phyloP scores from a whole-genome alignment of 2,113 vertebrate genomes.

The Odontesthes bonariensis region DNA sequence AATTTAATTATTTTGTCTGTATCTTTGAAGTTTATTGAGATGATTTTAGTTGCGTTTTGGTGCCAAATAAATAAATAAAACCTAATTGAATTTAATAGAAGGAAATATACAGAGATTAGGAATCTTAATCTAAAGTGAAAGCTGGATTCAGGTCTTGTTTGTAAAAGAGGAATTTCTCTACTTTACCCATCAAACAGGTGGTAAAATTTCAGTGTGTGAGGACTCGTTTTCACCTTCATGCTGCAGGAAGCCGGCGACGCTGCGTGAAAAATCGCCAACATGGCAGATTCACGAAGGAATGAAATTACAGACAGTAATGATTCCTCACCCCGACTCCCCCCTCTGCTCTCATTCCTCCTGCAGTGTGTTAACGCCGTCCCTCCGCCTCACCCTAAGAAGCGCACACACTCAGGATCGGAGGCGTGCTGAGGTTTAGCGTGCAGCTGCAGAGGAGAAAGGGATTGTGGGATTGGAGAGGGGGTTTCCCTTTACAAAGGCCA shows the following conservation, averaged over 20 bases:
- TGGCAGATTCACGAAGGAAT: constrained; percentile 36
- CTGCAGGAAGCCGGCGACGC: constrained; percentile 6
- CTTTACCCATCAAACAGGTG: too few species aligned
- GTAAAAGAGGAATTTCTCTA: not conserved
- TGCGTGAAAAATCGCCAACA: constrained; percentile 42
- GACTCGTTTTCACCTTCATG: not conserved
- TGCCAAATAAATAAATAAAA: too few species aligned
- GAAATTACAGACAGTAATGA: constrained; percentile 67
- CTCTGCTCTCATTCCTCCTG: not conserved
- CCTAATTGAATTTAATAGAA: too few species aligned
- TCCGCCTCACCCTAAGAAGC: constrained; percentile 12
- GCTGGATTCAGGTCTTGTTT: not conserved
- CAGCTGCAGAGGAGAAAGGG: constrained; percentile 36
- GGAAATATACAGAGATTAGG: accelerated
- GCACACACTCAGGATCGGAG: not conserved
- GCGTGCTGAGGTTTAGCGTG: not conserved
- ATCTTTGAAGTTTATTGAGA: too few species aligned
- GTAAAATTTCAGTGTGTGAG: too few species aligned
- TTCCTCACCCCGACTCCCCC: not conserved
- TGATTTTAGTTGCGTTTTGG: too few species aligned
- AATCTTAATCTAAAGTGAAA: accelerated
- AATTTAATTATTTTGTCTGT: too few species aligned
- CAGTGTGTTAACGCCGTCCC: not conserved
- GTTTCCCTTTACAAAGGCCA: constrained; percentile 57
- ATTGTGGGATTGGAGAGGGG: constrained; percentile 56